Base-by-base conservation (phyloP, 2,888 invertebrate genomes). In the Amblyteles armatorius region DNA sequence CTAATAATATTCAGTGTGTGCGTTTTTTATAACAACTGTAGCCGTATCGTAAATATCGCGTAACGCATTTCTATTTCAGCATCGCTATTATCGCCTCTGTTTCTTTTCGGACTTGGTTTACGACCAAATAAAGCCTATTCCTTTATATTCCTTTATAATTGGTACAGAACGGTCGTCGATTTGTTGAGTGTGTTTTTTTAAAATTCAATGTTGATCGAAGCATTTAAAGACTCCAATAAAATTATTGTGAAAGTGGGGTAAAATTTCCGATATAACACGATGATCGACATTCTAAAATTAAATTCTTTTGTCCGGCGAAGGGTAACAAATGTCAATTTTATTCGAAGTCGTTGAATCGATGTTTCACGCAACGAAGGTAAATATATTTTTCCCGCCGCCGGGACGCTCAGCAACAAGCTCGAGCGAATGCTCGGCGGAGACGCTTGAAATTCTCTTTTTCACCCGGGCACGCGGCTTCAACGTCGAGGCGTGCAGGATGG, bases 381-480 rank as follows among this genome's bases (percentile, higher is more conserved):
- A 2, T 22, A 57, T 33, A 2, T 73, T 57, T 57, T 36, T 73
- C 57, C 16, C 5, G 33, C 52, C 19, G 33, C 16, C 9, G 52
- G 29, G 52, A 71, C 16, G 2, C 3, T 11, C 26, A 11, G 29
- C 33, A 11, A 71, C 33, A 29, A 52, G 55, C n/a, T 72, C 33
- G 19, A 55, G 19, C 36, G 55, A 55, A 78, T 13, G n/a, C 55
- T 52, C 36, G 6, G 40, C 26, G 71, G 26, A 74, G 50, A 50
- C n/a, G 29, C 33, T 36, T 11, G 33, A 52, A 67, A 40, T 67
- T 55, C 52, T 67, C 19, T 52, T 52, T 55, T 78, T 57, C 13
- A 7, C 55, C 0, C 55, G 36, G 4, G 36, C 71, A 33, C 55
- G 19, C 29, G 55, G 36, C 55, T 40, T 57, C 22, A 22, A 16